Base-by-base conservation (phyloP, 2,797 vertebrate species). In the Danio choprae region DNA sequence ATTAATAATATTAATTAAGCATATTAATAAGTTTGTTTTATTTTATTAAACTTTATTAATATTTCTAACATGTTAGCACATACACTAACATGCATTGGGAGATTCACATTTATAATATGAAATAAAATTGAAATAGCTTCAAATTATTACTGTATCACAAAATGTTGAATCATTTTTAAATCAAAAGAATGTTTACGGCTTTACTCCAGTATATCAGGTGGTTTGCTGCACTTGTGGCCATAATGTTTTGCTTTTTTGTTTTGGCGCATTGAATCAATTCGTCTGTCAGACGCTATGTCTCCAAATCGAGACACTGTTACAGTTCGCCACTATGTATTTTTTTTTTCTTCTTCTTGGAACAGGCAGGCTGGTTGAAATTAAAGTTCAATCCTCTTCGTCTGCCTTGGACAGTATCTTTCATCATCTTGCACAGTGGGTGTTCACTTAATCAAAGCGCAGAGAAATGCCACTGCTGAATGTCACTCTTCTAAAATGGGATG, bases 401-500 rank as follows among this genome's bases (percentile, higher is more conserved):
- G 78, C 64, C 63, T 79, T 56, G 59, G 43, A 86, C 60, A 22
- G 64, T 74, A 68, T 81, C 78, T 75, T 84, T 86, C 78, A 71
- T 82, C 75, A 67, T 86, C 85, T 79, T 67, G 55, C 81, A 75
- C 85, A 83, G 83, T 78, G 67, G 83, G 83, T 72, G 71, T 51
- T 69, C 74, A 72, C 64, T 58, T 74, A 78, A 83, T 84, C 71
- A 84, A 67, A 76, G 79, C 50, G 8, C 29, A 13, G 22, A 38
- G 65, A 82, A 87, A 84, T 87, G 80, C 75, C 79, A 84, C 64
- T 36, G 70, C 50, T 65, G 79, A 87, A 84, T 79, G 81, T 84
- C 80, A 85, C 73, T 75, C 69, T 81, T 78, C 74, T 68, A 64
- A 82, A 68, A 82, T 63, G 58, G 69, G 38, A 51, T 72, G 67